phyloP scores from a whole-genome alignment of 2,888 invertebrate species.

The Drosophila pseudotakahashii region DNA sequence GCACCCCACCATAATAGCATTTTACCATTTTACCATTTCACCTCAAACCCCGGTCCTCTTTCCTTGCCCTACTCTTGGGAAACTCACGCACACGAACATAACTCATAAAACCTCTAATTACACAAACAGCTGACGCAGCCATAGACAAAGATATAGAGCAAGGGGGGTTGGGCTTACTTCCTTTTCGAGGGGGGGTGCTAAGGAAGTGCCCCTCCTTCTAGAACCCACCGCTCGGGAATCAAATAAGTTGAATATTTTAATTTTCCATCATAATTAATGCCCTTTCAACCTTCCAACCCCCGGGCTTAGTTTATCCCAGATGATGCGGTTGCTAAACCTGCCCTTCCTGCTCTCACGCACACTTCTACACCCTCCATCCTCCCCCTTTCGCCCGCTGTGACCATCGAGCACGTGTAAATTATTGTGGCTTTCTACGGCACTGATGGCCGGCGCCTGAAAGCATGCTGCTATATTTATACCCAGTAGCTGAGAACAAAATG shows the following conservation, averaged over 20 bases:
- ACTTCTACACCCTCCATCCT: not conserved
- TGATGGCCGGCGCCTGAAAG: slow-evolving; percentile 53
- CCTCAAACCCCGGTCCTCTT: slow-evolving; percentile 23
- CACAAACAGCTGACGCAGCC: slow-evolving; percentile 69
- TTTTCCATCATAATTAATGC: slow-evolving; percentile 47
- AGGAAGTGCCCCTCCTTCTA: slow-evolving; percentile 9
- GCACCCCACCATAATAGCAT: not conserved
- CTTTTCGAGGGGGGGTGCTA: not conserved
- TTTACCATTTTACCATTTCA: slow-evolving; percentile 13
- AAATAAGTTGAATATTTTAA: slow-evolving; percentile 45
- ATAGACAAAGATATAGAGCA: slow-evolving; percentile 40
- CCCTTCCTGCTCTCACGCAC: not conserved
- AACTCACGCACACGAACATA: slow-evolving; percentile 47
- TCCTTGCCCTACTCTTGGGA: slow-evolving; percentile 10
- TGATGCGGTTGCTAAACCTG: slow-evolving; percentile 28
- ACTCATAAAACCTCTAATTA: slow-evolving; percentile 74
- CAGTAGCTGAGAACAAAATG: slow-evolving; percentile 2
- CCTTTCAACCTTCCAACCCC: slow-evolving; percentile 31
- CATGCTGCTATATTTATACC: slow-evolving; percentile 37
- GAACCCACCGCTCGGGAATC: slow-evolving; percentile 25
- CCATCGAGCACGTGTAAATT: slow-evolving; percentile 59
- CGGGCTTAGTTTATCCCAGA: slow-evolving; percentile 35
- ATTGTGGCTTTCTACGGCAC: slow-evolving; percentile 55
- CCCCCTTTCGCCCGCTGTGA: slow-evolving; percentile 20
- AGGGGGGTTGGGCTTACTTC: not conserved